phyloP scores from a whole-genome alignment of 30 jellyfish, hydroid and myxozoan genomes.

The Aurelia aurita complex sp. Pacific region DNA sequence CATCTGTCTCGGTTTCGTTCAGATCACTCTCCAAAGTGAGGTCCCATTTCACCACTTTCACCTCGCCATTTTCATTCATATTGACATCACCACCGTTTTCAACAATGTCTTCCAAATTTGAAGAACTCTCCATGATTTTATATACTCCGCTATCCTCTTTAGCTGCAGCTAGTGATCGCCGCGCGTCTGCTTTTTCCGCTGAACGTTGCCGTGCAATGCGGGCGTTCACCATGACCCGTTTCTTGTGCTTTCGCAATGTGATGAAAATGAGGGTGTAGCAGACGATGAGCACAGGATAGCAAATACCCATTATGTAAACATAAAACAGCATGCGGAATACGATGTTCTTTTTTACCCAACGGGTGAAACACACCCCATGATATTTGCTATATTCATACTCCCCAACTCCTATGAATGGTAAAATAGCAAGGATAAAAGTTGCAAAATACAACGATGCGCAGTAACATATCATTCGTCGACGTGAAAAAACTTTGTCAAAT shows the following conservation, averaged over 20 bases:
- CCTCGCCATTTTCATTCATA: conserved; percentile 5
- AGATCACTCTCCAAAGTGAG: conserved; percentile 16
- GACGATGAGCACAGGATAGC: conserved; percentile 63
- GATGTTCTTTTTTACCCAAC: conserved; percentile 50
- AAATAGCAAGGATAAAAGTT: conserved; percentile 49
- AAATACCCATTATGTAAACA: conserved; percentile 65
- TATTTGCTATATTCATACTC: conserved; percentile 68
- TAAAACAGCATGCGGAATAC: conserved; percentile 80
- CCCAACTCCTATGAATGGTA: conserved; percentile 83
- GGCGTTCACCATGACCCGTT: conserved; percentile 14
- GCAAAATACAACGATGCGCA: conserved; percentile 30
- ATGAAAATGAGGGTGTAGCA: conserved; percentile 58
- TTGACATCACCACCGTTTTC: not conserved
- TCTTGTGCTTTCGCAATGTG: conserved; percentile 65
- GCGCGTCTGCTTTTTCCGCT: conserved; percentile 20
- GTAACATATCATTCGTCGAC: conserved; percentile 34
- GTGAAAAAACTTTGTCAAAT: conserved; percentile 33
- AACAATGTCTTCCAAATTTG: conserved; percentile 3
- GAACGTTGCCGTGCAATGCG: conserved; percentile 38
- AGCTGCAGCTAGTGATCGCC: not conserved
- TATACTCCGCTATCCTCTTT: conserved; percentile 12
- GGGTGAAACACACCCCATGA: conserved; percentile 90
- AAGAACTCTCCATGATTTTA: conserved; percentile 8
- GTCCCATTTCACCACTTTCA: conserved; percentile 21
- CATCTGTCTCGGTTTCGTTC: conserved; percentile 13